Evolutionary conservation across 2,888 invertebrate genomes (phyloP), one percentile per base, ranked within the genome.

Genomic region (Erynnis tages): DNA sequence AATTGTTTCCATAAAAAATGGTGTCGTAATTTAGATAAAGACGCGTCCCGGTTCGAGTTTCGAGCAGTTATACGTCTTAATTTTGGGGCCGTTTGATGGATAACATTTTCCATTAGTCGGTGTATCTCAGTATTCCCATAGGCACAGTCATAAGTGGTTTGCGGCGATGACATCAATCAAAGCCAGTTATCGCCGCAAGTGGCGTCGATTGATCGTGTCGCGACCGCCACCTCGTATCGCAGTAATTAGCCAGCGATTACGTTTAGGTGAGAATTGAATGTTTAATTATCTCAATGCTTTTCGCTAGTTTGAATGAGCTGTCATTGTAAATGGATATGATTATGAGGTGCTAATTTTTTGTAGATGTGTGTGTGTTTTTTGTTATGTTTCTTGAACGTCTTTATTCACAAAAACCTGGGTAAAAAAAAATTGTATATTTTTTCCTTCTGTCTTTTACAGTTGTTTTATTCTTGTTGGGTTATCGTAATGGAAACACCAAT

Each of bases 21-120:
- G 63, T 63, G 64, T 66, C 66, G 69, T 76, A 69, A 69, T 75
- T 73, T 69, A 77, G 78, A 80, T 79, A 75, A 73, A 76, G 65
- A 67, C 66, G 66, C 65, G 65, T 48, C 62, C 58, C 54, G 55
- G 61, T 57, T 23, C 35, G 52, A 57, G 62, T 59, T 57, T 58
- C 56, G 48, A 59, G 61, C 60, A 58, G 65, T 62, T 65, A 63
- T 63, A 63, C 70, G 62, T 75, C 74, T 79, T 76, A 77, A 82
- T 82, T 82, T 79, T 61, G 71, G 71, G 69, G 60, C 66, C 69
- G 59, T 75, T 80, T 82, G 79, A 82, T 78, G 76, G 74, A 82
- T 83, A 74, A 79, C 77, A 71, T 71, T 71, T 69, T 76, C 83
- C 81, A 85, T 84, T 85, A 84, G 73, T n/a, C 67, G 75, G 65